These are phyloP conservation scores for Athrips mouffetella DNA, from an alignment of 2,888 invertebrate genomes.

Conservation along the genomic window DNA sequence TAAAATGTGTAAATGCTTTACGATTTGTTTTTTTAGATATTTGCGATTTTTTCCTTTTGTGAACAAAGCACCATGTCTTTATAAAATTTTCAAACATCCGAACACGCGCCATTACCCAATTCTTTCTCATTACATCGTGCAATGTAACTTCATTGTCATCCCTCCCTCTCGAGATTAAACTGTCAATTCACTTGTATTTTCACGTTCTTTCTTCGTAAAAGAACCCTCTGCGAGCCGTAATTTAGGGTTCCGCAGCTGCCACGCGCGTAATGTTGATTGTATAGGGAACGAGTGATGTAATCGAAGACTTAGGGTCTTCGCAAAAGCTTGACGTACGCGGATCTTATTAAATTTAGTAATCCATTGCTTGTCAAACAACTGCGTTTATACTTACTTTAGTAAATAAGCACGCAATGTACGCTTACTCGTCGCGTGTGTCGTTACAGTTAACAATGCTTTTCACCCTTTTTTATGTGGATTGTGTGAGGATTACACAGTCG, in stretches of 20 bases:
- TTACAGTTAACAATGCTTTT: too few species aligned
- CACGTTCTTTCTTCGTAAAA: slow-evolving; percentile 41
- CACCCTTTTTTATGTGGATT: slow-evolving; percentile 40
- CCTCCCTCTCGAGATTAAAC: slow-evolving; percentile 56
- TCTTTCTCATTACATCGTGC: slow-evolving; percentile 3
- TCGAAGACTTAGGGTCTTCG: slow-evolving; percentile 60
- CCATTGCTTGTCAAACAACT: too few species aligned
- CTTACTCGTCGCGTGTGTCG: too few species aligned
- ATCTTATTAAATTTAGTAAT: too few species aligned
- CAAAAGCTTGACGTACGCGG: too few species aligned
- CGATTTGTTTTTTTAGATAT: neutral
- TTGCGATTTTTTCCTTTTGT: neutral
- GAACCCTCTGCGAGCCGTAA: slow-evolving; percentile 65
- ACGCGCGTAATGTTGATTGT: slow-evolving; percentile 72
- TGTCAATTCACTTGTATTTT: slow-evolving; percentile 63
- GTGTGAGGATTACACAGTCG: slow-evolving; percentile 35
- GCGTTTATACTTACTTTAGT: too few species aligned
- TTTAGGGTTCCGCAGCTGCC: slow-evolving; percentile 72
- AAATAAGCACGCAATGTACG: too few species aligned
- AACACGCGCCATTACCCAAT: neutral
- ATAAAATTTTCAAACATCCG: neutral
- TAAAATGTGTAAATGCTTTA: too few species aligned
- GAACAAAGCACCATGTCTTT: neutral
- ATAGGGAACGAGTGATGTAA: slow-evolving; percentile 52
- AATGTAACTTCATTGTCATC: slow-evolving; percentile 10